Evolutionary conservation across 2,888 invertebrate species (phyloP).

Genomic region (Ochropleura leucogaster): DNA sequence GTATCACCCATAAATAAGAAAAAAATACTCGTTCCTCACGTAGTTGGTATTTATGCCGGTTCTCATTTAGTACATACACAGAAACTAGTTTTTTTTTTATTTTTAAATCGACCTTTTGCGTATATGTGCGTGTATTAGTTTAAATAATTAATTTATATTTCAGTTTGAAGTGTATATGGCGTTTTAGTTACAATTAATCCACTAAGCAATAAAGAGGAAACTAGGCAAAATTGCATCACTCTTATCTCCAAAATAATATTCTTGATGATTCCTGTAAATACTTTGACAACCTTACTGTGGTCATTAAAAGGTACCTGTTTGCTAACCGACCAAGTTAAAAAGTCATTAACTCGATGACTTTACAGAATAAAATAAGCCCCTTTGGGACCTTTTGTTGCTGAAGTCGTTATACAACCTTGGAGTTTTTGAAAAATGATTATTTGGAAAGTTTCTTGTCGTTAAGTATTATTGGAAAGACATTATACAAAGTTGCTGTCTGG

Average conservation of each 20-base stretch:
- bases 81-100: too few relatives aligned
- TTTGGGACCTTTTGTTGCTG: conserved; percentile 49
- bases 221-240: background rate
- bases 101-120: too few relatives aligned
- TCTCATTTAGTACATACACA: too few relatives aligned
- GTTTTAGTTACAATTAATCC: background rate
- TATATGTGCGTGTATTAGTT: too few relatives aligned
- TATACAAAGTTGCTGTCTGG: conserved; percentile 21
- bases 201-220: background rate
- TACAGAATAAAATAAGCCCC: conserved; percentile 59
- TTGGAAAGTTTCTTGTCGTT: conserved; percentile 75
- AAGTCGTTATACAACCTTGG: conserved; percentile 53
- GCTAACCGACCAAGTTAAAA: conserved; percentile 60
- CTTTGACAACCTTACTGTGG: conserved; percentile 21
- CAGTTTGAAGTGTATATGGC: too few relatives aligned
- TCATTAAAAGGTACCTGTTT: conserved; percentile 52
- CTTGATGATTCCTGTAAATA: background rate
- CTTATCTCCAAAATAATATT: background rate
- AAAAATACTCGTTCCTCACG: too few relatives aligned
- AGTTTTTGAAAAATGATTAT: conserved; percentile 80
- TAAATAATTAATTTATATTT: too few relatives aligned
- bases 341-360: conserved; percentile 64
- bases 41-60: too few relatives aligned
- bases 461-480: conserved; percentile 70
- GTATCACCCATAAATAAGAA: too few relatives aligned